A percentile compares a stretch with the other conserved stretches of the same genome.
Evolutionary conservation across 1,140 invertebrate species (phyloP).

Genomic region (Drosophila malerkotliana): DNA sequence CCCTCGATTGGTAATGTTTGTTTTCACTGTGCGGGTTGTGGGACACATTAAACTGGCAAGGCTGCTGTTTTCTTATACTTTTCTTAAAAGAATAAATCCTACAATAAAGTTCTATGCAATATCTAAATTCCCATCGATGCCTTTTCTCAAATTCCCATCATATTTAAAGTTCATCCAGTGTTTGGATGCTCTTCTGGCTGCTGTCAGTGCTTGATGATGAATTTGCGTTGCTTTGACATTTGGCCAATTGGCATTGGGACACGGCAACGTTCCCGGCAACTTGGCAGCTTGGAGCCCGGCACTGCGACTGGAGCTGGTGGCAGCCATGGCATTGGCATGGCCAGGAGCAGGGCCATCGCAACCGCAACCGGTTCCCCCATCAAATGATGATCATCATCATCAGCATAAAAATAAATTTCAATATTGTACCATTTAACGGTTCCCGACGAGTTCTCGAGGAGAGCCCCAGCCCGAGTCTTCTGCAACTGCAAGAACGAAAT

Average conservation of each 20-base stretch:
- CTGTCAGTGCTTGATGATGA: conserved; percentile 56
- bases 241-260: conserved; percentile 61
- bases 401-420: conserved; percentile 75
- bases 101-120: neutral
- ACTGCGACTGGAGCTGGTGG: neutral
- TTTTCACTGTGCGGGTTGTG: conserved; percentile 39
- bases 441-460: conserved; percentile 26
- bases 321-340: conserved; percentile 35
- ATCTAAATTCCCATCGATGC: conserved; percentile 1
- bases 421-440: conserved; percentile 80
- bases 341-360: conserved; percentile 33
- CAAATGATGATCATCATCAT: conserved; percentile 55
- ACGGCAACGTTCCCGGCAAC: conserved; percentile 26
- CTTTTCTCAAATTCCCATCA: conserved; percentile 10
- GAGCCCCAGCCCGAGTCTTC: neutral
- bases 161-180: conserved; percentile 33
- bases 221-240: conserved; percentile 57
- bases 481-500: conserved; percentile 14
- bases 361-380: conserved; percentile 57
- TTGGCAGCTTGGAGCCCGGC: conserved; percentile 1
- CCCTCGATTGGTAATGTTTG: conserved; percentile 32
- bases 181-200: conserved; percentile 16
- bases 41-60: conserved; percentile 3
- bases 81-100: neutral
- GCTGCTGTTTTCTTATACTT: neutral